These are phyloP conservation scores for Pantherophis alleghaniensis DNA, from an alignment of 2,797 vertebrate species.

Conservation along the genomic window DNA sequence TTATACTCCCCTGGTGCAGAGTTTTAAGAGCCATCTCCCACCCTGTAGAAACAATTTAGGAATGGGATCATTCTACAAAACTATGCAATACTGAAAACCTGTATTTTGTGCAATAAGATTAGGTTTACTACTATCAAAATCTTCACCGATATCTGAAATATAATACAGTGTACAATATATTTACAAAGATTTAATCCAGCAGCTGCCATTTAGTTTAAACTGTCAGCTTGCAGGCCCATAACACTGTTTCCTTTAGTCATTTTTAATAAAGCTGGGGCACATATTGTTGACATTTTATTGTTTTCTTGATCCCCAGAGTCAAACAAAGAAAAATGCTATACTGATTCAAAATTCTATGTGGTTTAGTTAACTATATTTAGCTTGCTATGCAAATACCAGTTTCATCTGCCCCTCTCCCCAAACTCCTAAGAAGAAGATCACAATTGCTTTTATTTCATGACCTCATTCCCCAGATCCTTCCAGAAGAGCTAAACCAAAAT, in stretches of 20 bases:
- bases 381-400: neutral
- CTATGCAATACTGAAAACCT: neutral
- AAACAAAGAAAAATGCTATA: neutral
- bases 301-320: neutral
- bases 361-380: neutral
- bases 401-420: neutral
- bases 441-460: neutral
- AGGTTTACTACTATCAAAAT: neutral
- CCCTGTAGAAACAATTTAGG: neutral
- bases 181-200: neutral
- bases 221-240: slow-evolving; percentile 20
- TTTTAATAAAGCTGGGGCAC: slow-evolving; percentile 10
- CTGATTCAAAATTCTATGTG: neutral
- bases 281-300: neutral
- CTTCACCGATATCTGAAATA: slow-evolving; percentile 2
- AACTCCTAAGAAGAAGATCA: neutral
- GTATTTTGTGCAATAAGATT: slow-evolving; percentile 4
- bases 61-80: neutral
- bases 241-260: neutral
- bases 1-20: neutral
- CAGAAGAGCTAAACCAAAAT: neutral
- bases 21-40: neutral
- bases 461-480: neutral
- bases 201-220: slow-evolving; percentile 27
- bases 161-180: neutral